These are phyloP conservation scores for Chironomus tepperi DNA, from an alignment of 1,140 invertebrate genomes.

Conservation along the genomic window DNA sequence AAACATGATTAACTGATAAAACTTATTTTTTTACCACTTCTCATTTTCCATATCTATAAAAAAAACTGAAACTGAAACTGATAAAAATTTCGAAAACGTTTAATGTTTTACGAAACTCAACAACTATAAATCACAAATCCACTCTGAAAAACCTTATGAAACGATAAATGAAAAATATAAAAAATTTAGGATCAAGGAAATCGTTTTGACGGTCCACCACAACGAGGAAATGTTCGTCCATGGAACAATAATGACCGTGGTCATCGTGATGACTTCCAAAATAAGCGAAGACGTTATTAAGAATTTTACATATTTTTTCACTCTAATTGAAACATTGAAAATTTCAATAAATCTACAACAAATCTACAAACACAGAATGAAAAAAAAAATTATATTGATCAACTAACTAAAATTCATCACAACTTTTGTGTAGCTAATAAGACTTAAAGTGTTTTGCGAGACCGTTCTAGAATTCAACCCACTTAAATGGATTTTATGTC, in stretches of 20 bases:
- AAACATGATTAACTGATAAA: not conserved
- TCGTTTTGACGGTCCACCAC: constrained; percentile 9
- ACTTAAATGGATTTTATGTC: too few species aligned
- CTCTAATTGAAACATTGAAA: not conserved
- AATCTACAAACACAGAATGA: not conserved
- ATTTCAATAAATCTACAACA: not conserved
- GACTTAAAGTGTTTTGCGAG: too few species aligned
- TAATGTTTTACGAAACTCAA: not conserved
- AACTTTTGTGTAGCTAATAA: not conserved
- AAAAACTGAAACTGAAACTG: constrained; percentile 1
- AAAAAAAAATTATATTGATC: not conserved
- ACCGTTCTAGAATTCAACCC: too few species aligned
- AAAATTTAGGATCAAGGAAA: constrained; percentile 25
- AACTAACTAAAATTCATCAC: not conserved
- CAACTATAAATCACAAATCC: too few species aligned
- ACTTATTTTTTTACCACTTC: constrained; percentile 4
- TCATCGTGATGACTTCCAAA: constrained; percentile 43
- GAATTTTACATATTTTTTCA: not conserved
- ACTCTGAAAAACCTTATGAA: too few species aligned
- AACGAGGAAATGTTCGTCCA: constrained; percentile 32
- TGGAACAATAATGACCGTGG: constrained; percentile 38
- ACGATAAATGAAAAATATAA: too few species aligned
- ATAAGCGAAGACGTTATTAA: constrained; percentile 43
- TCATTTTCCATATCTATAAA: not conserved
- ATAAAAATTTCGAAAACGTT: not conserved